Conservation (phyloP, 1,140 invertebrate species). For the Chrysoperla carnea region DNA sequence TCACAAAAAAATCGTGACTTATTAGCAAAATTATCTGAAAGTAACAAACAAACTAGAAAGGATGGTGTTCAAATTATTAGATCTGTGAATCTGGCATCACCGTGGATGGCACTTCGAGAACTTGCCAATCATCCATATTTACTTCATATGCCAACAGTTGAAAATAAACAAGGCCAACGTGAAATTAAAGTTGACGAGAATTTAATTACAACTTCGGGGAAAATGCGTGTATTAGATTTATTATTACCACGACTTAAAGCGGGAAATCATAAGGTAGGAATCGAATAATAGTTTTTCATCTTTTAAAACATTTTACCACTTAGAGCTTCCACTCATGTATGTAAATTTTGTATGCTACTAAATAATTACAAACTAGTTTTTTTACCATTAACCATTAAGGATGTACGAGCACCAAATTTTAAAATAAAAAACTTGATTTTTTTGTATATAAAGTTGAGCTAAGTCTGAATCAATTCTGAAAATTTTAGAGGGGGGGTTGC, state of each 20-base stretch:
- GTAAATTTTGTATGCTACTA: no score
- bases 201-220: slow-evolving; percentile 41
- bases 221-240: slow-evolving; percentile 48
- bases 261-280: slow-evolving; percentile 42
- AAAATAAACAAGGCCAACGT: slow-evolving; percentile 19
- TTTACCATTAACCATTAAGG: no score
- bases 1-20: not conserved
- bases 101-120: slow-evolving; percentile 35
- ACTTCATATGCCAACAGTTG: slow-evolving; percentile 22
- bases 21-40: slow-evolving; percentile 5
- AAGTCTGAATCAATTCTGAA: no score
- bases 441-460: no score
- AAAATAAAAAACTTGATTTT: no score
- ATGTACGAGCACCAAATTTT: no score
- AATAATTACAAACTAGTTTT: no score
- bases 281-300: no score
- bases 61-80: not conserved
- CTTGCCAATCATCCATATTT: slow-evolving; percentile 59
- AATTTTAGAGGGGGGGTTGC: no score
- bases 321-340: no score
- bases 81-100: not conserved
- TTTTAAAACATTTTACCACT: no score
- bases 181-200: slow-evolving; percentile 29
- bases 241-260: slow-evolving; percentile 39
- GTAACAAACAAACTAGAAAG: not conserved